A percentile compares a stretch with the other conserved stretches of the same genome.
Conservation (phyloP, 2,113 vertebrate genomes). For the Hyla sarda region DNA sequence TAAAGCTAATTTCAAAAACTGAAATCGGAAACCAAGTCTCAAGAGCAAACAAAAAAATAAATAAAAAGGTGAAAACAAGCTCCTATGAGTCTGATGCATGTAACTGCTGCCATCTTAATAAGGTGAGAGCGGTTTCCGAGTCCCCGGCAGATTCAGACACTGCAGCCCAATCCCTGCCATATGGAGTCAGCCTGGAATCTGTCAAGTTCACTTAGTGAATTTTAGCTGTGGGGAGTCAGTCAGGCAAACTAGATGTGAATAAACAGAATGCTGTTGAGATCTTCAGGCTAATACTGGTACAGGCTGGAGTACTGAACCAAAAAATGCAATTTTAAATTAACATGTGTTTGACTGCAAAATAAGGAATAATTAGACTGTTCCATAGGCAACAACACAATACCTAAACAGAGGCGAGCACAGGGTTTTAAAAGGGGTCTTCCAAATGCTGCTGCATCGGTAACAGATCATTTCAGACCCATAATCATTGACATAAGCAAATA, state of each 20-base stretch:
- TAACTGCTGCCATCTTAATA: slow-evolving; percentile 80
- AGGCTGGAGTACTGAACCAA: slow-evolving; percentile 69
- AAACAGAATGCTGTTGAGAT: slow-evolving; percentile 75
- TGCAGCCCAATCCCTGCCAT: slow-evolving; percentile 76
- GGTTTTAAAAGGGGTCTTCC: no score
- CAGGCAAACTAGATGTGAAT: slow-evolving; percentile 76
- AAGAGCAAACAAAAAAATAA: slow-evolving; percentile 62
- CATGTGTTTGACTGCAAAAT: slow-evolving; percentile 62
- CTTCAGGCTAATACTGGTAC: slow-evolving; percentile 71
- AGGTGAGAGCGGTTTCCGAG: slow-evolving; percentile 76
- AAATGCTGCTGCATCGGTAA: no score
- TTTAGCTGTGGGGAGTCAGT: slow-evolving; percentile 80
- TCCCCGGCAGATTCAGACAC: slow-evolving; percentile 69
- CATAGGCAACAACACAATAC: slow-evolving; percentile 45
- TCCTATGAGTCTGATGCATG: slow-evolving; percentile 70
- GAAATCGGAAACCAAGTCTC: slow-evolving; percentile 60
- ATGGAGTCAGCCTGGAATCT: slow-evolving; percentile 84
- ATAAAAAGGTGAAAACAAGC: slow-evolving; percentile 71
- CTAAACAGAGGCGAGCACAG: slow-evolving; percentile 5
- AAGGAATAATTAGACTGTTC: slow-evolving; percentile 67
- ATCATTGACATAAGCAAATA: no score
- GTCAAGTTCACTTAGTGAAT: slow-evolving; percentile 85
- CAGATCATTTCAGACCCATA: no score
- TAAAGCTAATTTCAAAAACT: slow-evolving; percentile 63
- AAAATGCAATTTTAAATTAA: slow-evolving; percentile 64